phyloP scores from a whole-genome alignment of 2,113 vertebrate genomes.

The Grammomys dolichurus region DNA sequence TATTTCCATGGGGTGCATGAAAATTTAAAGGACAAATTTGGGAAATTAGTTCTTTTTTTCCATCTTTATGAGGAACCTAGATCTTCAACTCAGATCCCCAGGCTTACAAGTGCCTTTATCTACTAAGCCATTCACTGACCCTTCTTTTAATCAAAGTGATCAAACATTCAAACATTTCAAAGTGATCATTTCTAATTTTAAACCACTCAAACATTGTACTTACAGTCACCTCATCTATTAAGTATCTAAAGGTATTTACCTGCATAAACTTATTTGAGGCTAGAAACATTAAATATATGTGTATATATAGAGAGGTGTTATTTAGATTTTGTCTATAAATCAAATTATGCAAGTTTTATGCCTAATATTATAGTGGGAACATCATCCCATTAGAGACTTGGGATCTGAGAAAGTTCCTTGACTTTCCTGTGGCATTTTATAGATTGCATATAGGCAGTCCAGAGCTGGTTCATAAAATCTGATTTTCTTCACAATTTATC shows the following conservation, averaged over 20 bases:
- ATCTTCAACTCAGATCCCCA: neutral
- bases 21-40: neutral
- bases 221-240: neutral
- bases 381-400: neutral
- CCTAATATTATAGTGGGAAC: neutral
- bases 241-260: neutral
- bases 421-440: neutral
- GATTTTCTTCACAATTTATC: neutral
- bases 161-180: neutral
- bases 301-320: neutral
- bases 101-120: neutral
- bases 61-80: too few relatives aligned
- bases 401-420: neutral
- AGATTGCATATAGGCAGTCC: neutral
- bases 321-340: neutral
- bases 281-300: neutral
- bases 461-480: neutral
- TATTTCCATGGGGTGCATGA: neutral
- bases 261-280: neutral
- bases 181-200: neutral
- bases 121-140: too few relatives aligned
- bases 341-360: neutral
- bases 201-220: neutral
- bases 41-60: too few relatives aligned
- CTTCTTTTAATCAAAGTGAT: neutral